Evolutionary conservation across 2,888 invertebrate genomes (phyloP).

Genomic region (Megamerina dolium): DNA sequence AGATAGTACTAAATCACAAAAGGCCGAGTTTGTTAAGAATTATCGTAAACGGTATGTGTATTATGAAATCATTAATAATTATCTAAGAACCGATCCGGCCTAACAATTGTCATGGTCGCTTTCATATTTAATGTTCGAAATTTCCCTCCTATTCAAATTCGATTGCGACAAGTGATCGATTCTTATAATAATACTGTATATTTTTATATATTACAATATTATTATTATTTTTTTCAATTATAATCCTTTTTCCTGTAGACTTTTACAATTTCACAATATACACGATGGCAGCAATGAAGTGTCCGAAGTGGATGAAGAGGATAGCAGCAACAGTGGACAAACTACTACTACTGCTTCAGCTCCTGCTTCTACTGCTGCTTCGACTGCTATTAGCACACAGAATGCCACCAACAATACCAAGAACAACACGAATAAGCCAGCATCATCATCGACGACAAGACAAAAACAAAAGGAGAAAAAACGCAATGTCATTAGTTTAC

Average conservation of each 20-base stretch:
- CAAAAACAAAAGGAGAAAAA: background rate
- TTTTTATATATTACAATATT: background rate
- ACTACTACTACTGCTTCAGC: too few species aligned
- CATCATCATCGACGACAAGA: constrained; percentile 13
- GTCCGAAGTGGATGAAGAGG: constrained; percentile 40
- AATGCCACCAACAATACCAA: constrained; percentile 10
- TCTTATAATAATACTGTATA: background rate
- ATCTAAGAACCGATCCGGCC: background rate
- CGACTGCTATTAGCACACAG: constrained; percentile 40
- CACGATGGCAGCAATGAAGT: constrained; percentile 49
- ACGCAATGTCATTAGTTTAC: background rate
- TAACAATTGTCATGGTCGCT: background rate
- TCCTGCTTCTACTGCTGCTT: too few species aligned
- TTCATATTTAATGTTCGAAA: too few species aligned
- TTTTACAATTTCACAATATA: constrained; percentile 70
- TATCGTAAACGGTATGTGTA: constrained; percentile 58
- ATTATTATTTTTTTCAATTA: background rate
- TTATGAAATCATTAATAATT: background rate
- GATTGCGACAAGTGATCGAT: too few species aligned
- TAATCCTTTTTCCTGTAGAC: constrained; percentile 49
- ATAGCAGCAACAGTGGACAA: constrained; percentile 35
- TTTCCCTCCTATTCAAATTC: too few species aligned
- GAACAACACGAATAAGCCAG: constrained; percentile 29
- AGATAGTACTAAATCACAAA: constrained; percentile 50
- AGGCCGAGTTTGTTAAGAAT: constrained; percentile 49